Evolutionary conservation across 2,888 invertebrate species (phyloP).

Genomic region (Polydrusus tereticollis): DNA sequence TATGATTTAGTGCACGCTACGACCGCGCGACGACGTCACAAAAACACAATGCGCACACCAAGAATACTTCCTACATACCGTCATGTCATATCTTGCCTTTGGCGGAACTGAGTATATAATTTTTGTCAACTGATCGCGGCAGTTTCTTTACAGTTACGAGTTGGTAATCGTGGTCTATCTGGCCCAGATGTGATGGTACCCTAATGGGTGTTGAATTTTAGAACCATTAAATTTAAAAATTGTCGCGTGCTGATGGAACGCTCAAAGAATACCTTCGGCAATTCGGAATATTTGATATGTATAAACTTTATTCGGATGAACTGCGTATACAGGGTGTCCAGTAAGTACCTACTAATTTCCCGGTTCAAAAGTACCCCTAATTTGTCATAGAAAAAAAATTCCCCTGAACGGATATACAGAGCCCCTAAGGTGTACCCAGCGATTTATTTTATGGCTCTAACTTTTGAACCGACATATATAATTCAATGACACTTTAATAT

Average conservation of each 20-base stretch:
- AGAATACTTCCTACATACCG: constrained; percentile 61
- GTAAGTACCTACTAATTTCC: too few relatives aligned
- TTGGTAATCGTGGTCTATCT: constrained; percentile 57
- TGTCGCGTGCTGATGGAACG: constrained; percentile 9
- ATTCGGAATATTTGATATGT: too few relatives aligned
- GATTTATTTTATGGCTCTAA: too few relatives aligned
- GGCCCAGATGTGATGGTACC: constrained; percentile 51
- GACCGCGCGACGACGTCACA: constrained; percentile 35
- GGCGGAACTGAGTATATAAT: constrained; percentile 53
- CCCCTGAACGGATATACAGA: too few relatives aligned
- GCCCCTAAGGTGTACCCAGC: too few relatives aligned
- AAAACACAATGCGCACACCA: constrained; percentile 34
- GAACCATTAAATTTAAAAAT: constrained; percentile 10
- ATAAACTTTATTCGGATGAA: too few relatives aligned
- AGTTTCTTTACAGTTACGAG: constrained; percentile 55
- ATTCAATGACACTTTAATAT: too few relatives aligned
- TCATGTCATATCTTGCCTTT: constrained; percentile 56
- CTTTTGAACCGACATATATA: too few relatives aligned
- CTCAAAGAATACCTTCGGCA: background rate
- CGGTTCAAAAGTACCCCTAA: too few relatives aligned
- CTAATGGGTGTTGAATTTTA: constrained; percentile 26
- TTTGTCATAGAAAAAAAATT: too few relatives aligned
- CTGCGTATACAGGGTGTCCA: too few relatives aligned
- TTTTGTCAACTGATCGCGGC: constrained; percentile 58
- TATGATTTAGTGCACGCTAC: constrained; percentile 42